Percentiles rank a stretch among this genome's conserved stretches.
These are phyloP conservation scores for Hexactinellida sp. DNA, from an alignment of 37 sponge, comb jelly and placozoan species.

Conservation along the genomic window DNA sequence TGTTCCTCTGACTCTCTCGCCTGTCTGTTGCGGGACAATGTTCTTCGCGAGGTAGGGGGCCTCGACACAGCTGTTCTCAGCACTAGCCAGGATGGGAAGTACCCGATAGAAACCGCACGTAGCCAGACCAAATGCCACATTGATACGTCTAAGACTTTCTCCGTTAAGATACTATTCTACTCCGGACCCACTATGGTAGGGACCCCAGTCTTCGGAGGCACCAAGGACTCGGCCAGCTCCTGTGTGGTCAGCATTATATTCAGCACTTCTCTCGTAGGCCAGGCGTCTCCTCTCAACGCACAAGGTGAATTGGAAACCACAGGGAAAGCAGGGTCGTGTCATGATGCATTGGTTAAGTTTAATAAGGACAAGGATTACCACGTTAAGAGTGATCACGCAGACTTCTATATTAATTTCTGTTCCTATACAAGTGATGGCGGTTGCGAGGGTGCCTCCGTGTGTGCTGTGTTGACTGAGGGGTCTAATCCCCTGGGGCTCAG, in stretches of 20 bases:
- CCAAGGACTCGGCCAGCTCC: neutral
- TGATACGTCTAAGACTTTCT: neutral
- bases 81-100: neutral
- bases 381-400: neutral
- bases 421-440: neutral
- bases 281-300: neutral
- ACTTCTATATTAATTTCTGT: slow-evolving; percentile 4
- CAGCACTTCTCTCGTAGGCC: neutral
- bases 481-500: neutral
- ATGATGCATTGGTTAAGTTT: neutral
- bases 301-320: neutral
- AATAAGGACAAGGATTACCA: neutral
- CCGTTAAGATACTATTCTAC: neutral
- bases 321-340: neutral
- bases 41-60: neutral
- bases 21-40: neutral
- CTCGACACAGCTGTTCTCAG: slow-evolving; percentile 4
- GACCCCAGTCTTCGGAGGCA: neutral
- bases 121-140: neutral
- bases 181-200: neutral
- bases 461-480: neutral
- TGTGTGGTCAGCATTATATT: neutral
- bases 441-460: neutral
- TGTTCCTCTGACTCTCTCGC: neutral
- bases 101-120: slow-evolving; percentile 1